phyloP scores from a whole-genome alignment of 2,113 vertebrate genomes.

The Prunella fulvescens region DNA sequence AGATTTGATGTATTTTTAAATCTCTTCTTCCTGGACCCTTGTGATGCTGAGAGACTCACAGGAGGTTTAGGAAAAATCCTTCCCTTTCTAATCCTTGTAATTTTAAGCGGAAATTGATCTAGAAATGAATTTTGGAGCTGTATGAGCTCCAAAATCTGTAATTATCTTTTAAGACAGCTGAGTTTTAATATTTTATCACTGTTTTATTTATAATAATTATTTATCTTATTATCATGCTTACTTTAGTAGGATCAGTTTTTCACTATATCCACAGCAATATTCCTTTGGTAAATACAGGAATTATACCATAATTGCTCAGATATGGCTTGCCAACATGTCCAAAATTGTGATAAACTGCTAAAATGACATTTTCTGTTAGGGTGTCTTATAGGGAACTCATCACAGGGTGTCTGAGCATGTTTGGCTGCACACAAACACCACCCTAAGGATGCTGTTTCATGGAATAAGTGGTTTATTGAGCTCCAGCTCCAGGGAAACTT shows the following conservation, averaged over 20 bases:
- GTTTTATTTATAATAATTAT: neutral
- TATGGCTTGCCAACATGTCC: neutral
- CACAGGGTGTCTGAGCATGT: neutral
- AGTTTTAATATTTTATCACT: neutral
- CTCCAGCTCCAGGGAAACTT: neutral
- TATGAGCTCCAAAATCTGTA: neutral
- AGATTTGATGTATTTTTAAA: neutral
- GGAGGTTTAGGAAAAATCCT: neutral
- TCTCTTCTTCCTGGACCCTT: neutral
- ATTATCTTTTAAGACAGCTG: neutral
- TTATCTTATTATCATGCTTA: neutral
- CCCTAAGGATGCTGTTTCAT: neutral
- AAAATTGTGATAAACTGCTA: neutral
- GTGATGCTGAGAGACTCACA: neutral
- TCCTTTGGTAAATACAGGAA: neutral
- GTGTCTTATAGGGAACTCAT: neutral
- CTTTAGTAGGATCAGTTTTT: neutral
- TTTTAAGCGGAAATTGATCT: neutral
- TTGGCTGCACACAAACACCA: neutral
- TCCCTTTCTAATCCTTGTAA: neutral
- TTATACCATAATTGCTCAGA: neutral
- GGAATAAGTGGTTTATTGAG: neutral
- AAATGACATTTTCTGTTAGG: neutral
- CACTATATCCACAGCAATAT: neutral
- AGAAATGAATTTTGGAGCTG: fast-evolving